Evolutionary conservation across 2,888 invertebrate species (phyloP).

Genomic region (Ecdyonurus torrentis): DNA sequence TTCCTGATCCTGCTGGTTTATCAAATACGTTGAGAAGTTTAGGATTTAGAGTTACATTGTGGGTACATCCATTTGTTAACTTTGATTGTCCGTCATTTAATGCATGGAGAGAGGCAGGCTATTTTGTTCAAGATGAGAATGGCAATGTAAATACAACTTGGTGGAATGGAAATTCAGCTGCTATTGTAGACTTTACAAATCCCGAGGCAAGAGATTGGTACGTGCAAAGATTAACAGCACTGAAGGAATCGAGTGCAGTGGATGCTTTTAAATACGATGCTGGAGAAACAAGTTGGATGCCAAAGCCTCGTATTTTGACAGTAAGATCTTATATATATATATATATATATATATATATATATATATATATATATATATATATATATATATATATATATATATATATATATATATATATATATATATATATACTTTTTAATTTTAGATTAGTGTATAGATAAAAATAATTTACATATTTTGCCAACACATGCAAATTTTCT

Average conservation of each 20-base stretch:
- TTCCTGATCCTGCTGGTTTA: conserved; percentile 46
- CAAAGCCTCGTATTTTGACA: conserved; percentile 25
- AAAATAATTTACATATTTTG: too few species aligned
- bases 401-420: too few species aligned
- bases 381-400: too few species aligned
- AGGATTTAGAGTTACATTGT: conserved; percentile 60
- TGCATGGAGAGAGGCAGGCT: conserved; percentile 38
- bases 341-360: too few species aligned
- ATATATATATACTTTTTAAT: too few species aligned
- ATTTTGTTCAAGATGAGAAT: conserved; percentile 27
- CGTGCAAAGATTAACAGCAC: conserved; percentile 14
- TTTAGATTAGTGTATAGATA: too few species aligned
- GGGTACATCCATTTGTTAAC: conserved; percentile 80
- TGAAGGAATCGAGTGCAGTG: conserved; percentile 44
- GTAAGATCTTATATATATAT: too few species aligned
- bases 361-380: too few species aligned
- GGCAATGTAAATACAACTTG: conserved; percentile 24
- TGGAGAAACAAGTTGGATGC: conserved; percentile 54
- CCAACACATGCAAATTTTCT: too few species aligned
- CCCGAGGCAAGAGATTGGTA: conserved; percentile 37
- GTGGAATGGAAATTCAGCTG: conserved; percentile 37
- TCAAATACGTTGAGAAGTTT: conserved; percentile 35
- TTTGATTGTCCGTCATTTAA: conserved; percentile 45
- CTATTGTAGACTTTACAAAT: conserved; percentile 57
- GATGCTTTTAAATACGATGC: conserved; percentile 70